These are phyloP conservation scores for Drosophila imparisetae DNA, from an alignment of 2,888 invertebrate genomes.

Conservation along the genomic window DNA sequence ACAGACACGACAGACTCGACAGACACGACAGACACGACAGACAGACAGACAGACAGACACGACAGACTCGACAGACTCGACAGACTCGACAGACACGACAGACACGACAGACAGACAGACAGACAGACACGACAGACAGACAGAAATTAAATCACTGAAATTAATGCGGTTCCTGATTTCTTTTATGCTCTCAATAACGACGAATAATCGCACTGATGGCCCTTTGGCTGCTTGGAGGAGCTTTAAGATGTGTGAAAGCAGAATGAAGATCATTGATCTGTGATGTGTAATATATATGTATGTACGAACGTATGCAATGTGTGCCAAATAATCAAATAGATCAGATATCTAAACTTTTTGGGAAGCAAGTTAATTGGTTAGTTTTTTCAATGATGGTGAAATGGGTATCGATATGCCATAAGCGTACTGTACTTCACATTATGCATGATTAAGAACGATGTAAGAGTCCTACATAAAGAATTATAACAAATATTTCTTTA, in stretches of 20 bases:
- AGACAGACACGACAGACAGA: too few species aligned
- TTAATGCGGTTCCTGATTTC: constrained; percentile 43
- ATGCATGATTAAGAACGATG: background rate
- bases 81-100: too few species aligned
- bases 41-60: too few species aligned
- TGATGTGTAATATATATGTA: background rate
- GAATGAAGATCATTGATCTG: constrained; percentile 12
- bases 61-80: too few species aligned
- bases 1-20: too few species aligned
- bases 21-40: too few species aligned
- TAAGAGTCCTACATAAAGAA: background rate
- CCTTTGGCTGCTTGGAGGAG: background rate
- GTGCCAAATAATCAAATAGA: constrained; percentile 3
- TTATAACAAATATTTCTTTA: rapidly evolving
- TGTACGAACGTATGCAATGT: background rate
- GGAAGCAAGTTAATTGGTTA: background rate
- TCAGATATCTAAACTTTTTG: background rate
- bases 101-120: too few species aligned
- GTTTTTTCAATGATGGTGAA: background rate
- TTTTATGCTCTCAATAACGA: constrained; percentile 33
- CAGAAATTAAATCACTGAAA: too few species aligned
- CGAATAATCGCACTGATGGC: background rate
- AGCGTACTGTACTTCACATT: background rate
- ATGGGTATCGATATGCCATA: background rate
- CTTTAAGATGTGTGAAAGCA: constrained; percentile 17